Evolutionary conservation across 2,888 invertebrate species (phyloP).

Genomic region (Lasius fuliginosus): DNA sequence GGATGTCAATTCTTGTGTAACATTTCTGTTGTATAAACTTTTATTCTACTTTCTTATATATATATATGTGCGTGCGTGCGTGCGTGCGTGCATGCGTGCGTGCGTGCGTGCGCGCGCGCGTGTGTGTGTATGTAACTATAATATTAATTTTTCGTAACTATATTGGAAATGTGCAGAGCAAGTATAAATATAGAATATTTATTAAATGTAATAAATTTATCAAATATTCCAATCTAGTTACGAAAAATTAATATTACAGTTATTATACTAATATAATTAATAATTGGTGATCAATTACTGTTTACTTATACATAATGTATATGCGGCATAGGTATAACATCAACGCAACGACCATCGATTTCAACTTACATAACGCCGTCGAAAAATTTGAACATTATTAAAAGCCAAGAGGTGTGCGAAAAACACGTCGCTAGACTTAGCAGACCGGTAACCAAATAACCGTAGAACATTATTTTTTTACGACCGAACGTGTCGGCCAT

Average conservation of each 20-base stretch:
- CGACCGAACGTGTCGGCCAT: conserved; percentile 83
- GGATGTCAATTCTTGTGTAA: background rate
- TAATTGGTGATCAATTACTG: background rate
- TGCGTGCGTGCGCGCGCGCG: background rate
- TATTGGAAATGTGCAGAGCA: background rate
- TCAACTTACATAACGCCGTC: conserved; percentile 83
- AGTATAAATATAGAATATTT: background rate
- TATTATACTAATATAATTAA: background rate
- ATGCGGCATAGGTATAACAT: background rate
- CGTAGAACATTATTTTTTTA: conserved; percentile 81
- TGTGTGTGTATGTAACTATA: background rate
- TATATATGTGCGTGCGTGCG: background rate
- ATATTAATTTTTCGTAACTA: background rate
- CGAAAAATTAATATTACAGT: background rate
- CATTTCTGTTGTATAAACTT: background rate
- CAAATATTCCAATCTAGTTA: background rate
- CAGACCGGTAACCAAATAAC: conserved; percentile 80
- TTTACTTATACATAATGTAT: background rate
- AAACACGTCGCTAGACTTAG: conserved; percentile 81
- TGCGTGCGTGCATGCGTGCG: background rate
- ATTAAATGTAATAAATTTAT: background rate
- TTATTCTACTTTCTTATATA: background rate
- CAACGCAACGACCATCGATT: background rate
- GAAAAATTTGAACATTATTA: conserved; percentile 83
- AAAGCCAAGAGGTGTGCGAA: conserved; percentile 82